phyloP scores from a whole-genome alignment of 2,113 vertebrate genomes.

The Chunga burmeisteri region DNA sequence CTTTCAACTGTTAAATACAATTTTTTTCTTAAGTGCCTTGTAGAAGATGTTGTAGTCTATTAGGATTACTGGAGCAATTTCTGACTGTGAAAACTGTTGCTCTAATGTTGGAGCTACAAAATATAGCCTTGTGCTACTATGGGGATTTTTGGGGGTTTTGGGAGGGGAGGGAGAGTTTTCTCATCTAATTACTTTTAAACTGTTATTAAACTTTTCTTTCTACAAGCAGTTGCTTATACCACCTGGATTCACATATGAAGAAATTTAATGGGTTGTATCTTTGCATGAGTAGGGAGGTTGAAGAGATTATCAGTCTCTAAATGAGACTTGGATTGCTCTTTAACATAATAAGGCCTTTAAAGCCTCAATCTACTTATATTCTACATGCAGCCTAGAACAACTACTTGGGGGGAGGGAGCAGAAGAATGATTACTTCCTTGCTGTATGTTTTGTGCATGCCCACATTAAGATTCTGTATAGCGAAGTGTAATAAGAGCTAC shows the following conservation, averaged over 20 bases:
- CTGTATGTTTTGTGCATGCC: background rate
- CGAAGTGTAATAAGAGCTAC: background rate
- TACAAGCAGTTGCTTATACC: background rate
- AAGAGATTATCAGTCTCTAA: background rate
- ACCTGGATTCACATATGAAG: background rate
- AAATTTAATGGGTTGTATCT: background rate
- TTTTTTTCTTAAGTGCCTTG: background rate
- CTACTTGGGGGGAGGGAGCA: background rate
- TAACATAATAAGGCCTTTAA: background rate
- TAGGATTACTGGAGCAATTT: background rate
- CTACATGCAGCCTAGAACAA: background rate
- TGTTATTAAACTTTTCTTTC: background rate
- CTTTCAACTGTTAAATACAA: background rate
- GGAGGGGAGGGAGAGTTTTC: background rate
- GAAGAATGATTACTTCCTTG: background rate
- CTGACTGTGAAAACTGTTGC: background rate
- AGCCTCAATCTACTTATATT: background rate
- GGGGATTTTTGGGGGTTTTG: background rate
- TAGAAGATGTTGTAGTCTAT: background rate
- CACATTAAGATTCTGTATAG: background rate
- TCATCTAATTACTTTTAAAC: background rate
- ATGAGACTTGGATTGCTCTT: background rate
- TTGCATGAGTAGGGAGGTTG: background rate
- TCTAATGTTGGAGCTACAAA: background rate
- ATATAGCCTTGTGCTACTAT: background rate